Evolutionary conservation across 2,888 invertebrate species (phyloP), one percentile per base, ranked within the genome.

Genomic region (Amphipoea lucens): DNA sequence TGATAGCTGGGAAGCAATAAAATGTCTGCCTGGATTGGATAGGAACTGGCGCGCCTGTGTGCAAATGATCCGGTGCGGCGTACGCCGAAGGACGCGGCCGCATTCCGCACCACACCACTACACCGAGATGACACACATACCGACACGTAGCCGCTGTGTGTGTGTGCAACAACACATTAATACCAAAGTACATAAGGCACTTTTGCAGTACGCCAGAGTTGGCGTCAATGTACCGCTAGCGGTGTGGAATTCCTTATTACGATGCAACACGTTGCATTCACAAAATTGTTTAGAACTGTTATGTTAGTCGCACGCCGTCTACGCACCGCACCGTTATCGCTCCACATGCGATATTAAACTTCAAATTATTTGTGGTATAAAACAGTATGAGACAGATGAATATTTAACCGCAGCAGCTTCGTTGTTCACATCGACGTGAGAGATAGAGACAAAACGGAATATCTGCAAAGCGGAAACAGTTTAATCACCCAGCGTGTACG

Each of bases 41-140:
- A 91, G 92, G 91, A 92, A 92, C 92, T 90, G 91, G 93, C 93
- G 91, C 92, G 95, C 91, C 94, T 95, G 94, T 96, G 95, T 96
- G 96, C 96, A 96, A 96, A 96, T 96, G 96, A 95, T 94, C 94
- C 94, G 94, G 92, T 93, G 93, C 93, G 92, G 92, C 94, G 95
- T 95, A 95, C 94, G 94, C 91, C 95, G 96, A 96, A 96, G 96
- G 96, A 96, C 96, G 96, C 94, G 96, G 94, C 96, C 96, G 96
- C 96, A 96, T 96, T 96, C 96, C 96, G 89, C 91, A 89, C 92
- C 93, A 91, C 94, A 94, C 95, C 92, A 94, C 93, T 91, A 94
- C 95, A 94, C 88, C 92, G 92, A 94, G 94, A 94, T 94, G 95
- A 93, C 96, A 95, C 94, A 96, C 95, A 96, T 96, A 95, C 95